phyloP scores from a whole-genome alignment of 2,888 invertebrate genomes.

The Andrena flavipes region DNA sequence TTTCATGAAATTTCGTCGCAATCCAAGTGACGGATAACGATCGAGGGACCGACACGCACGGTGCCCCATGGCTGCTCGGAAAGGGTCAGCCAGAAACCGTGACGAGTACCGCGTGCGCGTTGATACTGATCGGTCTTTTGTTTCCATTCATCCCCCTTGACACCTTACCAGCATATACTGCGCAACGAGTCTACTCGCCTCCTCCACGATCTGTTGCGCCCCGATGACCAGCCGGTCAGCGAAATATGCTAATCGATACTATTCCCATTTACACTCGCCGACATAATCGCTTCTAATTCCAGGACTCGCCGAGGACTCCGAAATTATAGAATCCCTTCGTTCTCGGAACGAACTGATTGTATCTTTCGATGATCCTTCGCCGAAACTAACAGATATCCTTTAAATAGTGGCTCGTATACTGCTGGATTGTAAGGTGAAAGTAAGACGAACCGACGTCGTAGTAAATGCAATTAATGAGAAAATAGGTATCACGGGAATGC shows the following conservation, averaged over 20 bases:
- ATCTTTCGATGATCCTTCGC: neutral
- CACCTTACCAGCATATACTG: slow-evolving; percentile 73
- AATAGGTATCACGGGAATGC: neutral
- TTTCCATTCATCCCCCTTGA: slow-evolving; percentile 81
- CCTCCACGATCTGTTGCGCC: slow-evolving; percentile 53
- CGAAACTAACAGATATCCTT: too few relatives aligned
- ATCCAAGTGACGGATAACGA: slow-evolving; percentile 73
- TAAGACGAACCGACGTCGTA: neutral
- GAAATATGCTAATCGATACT: slow-evolving; percentile 75
- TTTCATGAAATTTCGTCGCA: slow-evolving; percentile 70
- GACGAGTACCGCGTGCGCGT: slow-evolving; percentile 71
- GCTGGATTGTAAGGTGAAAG: neutral
- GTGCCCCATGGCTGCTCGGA: slow-evolving; percentile 55
- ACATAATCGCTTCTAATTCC: slow-evolving; percentile 43
- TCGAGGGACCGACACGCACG: slow-evolving; percentile 65
- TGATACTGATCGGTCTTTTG: slow-evolving; percentile 81
- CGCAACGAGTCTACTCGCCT: slow-evolving; percentile 55
- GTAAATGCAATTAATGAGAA: neutral
- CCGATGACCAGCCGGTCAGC: slow-evolving; percentile 67
- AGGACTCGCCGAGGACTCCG: slow-evolving; percentile 2
- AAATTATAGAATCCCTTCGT: neutral
- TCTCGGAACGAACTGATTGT: slow-evolving; percentile 1
- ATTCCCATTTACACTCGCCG: slow-evolving; percentile 72
- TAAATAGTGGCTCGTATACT: too few relatives aligned
- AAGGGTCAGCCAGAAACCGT: slow-evolving; percentile 72